These are phyloP conservation scores for Chymomyza caudatula DNA, from an alignment of 2,888 invertebrate species.

Conservation along the genomic window DNA sequence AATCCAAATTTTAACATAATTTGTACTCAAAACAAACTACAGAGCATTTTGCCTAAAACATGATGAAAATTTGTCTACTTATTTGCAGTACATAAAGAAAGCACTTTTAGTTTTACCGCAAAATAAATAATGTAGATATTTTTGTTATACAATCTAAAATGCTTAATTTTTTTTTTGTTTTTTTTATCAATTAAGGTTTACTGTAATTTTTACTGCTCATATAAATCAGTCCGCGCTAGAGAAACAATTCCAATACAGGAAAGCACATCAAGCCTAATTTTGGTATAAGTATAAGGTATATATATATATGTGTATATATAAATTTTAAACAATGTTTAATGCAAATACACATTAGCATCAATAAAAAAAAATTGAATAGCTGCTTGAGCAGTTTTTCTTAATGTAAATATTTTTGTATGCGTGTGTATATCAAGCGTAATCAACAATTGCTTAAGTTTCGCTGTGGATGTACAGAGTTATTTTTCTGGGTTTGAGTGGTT, in stretches of 20 bases:
- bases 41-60: neutral
- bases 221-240: slow-evolving; percentile 49
- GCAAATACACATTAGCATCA: neutral
- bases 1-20: neutral
- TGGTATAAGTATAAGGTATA: neutral
- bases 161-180: neutral
- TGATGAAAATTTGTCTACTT: neutral
- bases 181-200: neutral
- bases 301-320: neutral
- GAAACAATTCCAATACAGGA: slow-evolving; percentile 12
- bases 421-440: slow-evolving; percentile 64
- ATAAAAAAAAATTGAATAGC: neutral
- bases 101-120: neutral
- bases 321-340: neutral
- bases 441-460: slow-evolving; percentile 65
- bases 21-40: neutral
- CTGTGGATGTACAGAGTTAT: slow-evolving; percentile 33
- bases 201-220: slow-evolving; percentile 29
- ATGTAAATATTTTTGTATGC: slow-evolving; percentile 11
- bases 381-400: neutral
- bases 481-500: slow-evolving; percentile 52
- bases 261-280: neutral
- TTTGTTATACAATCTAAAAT: slow-evolving; percentile 37
- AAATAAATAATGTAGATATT: neutral
- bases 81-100: neutral